These are phyloP conservation scores for Pomacea canaliculata DNA, from an alignment of 2,888 invertebrate species.

Conservation along the genomic window DNA sequence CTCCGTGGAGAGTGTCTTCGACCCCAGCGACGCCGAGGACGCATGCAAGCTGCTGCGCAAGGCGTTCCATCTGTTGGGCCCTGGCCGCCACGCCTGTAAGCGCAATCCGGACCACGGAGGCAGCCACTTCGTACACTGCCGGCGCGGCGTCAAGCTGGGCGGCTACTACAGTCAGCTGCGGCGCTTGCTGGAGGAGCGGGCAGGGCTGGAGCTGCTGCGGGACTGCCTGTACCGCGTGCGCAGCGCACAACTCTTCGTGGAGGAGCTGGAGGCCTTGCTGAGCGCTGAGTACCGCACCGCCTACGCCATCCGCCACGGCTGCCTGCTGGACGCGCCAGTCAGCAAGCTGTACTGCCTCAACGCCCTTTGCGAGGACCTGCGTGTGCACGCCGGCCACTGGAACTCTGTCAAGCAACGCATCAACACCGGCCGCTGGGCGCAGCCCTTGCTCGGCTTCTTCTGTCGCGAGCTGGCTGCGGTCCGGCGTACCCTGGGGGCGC, in stretches of 20 bases:
- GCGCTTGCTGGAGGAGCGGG: conserved; percentile 55
- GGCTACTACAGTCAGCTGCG: conserved; percentile 57
- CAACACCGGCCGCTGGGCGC: conserved; percentile 61
- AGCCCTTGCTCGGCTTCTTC: conserved; percentile 55
- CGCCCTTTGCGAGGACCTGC: conserved; percentile 66
- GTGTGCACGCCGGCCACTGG: conserved; percentile 66
- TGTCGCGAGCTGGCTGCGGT: conserved; percentile 57
- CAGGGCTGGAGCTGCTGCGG: conserved; percentile 58
- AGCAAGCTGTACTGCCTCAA: conserved; percentile 65
- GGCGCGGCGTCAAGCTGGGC: conserved; percentile 48
- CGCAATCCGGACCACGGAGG: conserved; percentile 56
- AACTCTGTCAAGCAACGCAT: conserved; percentile 65
- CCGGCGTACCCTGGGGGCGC: conserved; percentile 46
- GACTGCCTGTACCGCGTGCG: conserved; percentile 56
- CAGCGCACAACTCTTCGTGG: conserved; percentile 52
- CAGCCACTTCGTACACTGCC: conserved; percentile 63
- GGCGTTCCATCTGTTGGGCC: conserved; percentile 57
- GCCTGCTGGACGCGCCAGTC: conserved; percentile 48
- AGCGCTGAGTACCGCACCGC: conserved; percentile 59
- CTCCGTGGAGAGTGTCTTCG: conserved; percentile 45
- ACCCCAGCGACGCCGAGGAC: conserved; percentile 53
- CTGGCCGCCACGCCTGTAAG: conserved; percentile 62
- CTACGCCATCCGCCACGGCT: conserved; percentile 58
- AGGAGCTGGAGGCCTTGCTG: conserved; percentile 57
- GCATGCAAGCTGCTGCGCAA: conserved; percentile 50